These are phyloP conservation scores for Hyposoter dolosus DNA, from an alignment of 2,888 invertebrate genomes.

Conservation along the genomic window DNA sequence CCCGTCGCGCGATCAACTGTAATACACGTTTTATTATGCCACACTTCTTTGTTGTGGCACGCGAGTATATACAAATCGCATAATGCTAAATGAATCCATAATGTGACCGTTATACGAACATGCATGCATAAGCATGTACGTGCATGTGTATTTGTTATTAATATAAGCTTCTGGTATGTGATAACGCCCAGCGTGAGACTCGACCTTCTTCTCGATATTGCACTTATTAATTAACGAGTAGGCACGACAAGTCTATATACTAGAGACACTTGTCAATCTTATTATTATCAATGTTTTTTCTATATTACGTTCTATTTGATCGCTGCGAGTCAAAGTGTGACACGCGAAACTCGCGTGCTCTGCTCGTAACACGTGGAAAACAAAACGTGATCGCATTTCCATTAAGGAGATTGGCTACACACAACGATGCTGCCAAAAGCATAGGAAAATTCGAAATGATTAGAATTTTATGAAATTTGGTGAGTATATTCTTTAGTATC, in stretches of 20 bases:
- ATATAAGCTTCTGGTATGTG: conserved; percentile 57
- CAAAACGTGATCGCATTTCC: conserved; percentile 17
- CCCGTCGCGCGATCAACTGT: conserved; percentile 54
- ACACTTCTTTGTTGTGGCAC: conserved; percentile 44
- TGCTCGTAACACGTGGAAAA: neutral
- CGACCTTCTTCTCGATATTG: conserved; percentile 62
- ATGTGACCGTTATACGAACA: conserved; percentile 31
- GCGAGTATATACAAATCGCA: conserved; percentile 47
- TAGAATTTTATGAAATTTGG: no score
- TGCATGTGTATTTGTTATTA: neutral
- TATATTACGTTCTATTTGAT: neutral
- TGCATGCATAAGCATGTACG: conserved; percentile 3
- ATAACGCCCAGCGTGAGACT: conserved; percentile 63
- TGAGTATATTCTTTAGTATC: no score
- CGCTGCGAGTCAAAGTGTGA: conserved; percentile 11
- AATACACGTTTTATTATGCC: conserved; percentile 54
- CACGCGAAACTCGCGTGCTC: conserved; percentile 53
- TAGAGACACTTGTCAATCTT: conserved; percentile 23
- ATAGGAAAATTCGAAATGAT: no score
- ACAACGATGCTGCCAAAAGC: no score
- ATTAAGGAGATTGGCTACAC: no score
- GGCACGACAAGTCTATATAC: conserved; percentile 2
- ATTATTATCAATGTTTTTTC: conserved; percentile 6
- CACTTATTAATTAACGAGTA: conserved; percentile 38
- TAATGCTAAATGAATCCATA: conserved; percentile 51